Base-by-base conservation (phyloP, 2,113 vertebrate species). In the Triplophysa siluroides region DNA sequence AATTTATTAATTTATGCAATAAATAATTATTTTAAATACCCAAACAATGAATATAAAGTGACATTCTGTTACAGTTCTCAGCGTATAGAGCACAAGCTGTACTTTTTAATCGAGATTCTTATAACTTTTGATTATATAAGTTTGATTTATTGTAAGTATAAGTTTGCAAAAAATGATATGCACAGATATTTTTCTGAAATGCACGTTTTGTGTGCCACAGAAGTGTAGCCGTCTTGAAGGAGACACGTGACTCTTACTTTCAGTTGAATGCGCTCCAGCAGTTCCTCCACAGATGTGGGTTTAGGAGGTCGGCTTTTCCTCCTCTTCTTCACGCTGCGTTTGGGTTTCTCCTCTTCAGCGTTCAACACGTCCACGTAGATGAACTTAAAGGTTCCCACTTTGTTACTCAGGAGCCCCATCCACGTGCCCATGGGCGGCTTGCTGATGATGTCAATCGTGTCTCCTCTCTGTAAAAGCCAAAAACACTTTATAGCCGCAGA, bases 361-460 rank as follows among this genome's bases (percentile, higher is more conserved):
- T 92, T 96, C 74, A 99, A 89, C 70, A 97, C 95, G 0, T 98
- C 97, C 90, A 98, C 96, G 4, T 98, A 99, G 86, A 98, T 97
- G 89, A 99, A 99, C 85, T 99, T 99, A 90, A 99, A 99, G 1
- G 97, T 98, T 79, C 97, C 97, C 1, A 98, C 97, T 86, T 98
- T 99, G 70, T 97, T 96, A 85, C 94, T 96, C 83, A 99, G 74
- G 83, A 98, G 93, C 19, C 97, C 97, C 97, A 98, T 99, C 97
- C 97, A 99, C 4, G 97, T 99, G 2, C 97, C 97, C 96, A 98
- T 98, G 8, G 97, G 97, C 0, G 97, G 97, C 71, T 99, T 99
- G 88, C 96, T 98, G 87, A 99, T 99, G 81, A 99, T 95, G 43
- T 98, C 96, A 11, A 99, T 98, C 84, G 98, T 88, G n/a, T 98